Percentiles rank a stretch among this genome's conserved stretches.
Conservation (phyloP, 2,797 vertebrate genomes). For the Melanotaenia parkinsoni region DNA sequence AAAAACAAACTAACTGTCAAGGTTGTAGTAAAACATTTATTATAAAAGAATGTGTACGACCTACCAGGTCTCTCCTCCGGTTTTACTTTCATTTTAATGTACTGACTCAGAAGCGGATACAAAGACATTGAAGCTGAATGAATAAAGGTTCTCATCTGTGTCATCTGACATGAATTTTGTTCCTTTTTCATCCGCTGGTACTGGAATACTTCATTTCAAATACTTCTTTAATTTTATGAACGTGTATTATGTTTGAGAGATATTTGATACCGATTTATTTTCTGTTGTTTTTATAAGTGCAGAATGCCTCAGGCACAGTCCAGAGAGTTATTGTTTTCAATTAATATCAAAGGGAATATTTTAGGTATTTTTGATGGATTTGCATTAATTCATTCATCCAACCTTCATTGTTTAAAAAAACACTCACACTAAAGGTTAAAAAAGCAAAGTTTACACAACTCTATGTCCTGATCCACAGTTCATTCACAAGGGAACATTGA, state of each 20-base stretch:
- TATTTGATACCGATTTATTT: not conserved
- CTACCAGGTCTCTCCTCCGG: not conserved
- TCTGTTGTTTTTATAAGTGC: not conserved
- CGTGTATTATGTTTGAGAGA: not conserved
- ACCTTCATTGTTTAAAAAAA: not conserved
- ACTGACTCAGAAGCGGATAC: not conserved
- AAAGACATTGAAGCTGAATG: not conserved
- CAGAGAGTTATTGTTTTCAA: not conserved
- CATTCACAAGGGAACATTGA: not conserved
- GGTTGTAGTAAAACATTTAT: not conserved
- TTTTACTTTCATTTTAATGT: not conserved
- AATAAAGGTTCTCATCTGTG: not conserved
- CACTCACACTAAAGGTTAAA: not conserved
- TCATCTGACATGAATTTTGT: not conserved
- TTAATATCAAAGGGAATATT: not conserved
- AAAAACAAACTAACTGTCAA: not conserved
- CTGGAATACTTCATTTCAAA: not conserved
- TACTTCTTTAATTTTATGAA: not conserved
- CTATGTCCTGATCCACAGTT: not conserved
- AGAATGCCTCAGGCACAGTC: not conserved
- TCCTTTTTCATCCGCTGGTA: not conserved
- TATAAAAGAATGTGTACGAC: not conserved
- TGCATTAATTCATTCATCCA: not conserved
- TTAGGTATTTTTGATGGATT: not conserved
- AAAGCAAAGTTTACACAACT: slow-evolving; percentile 2